phyloP scores from a whole-genome alignment of 2,113 vertebrate species.

The Pipra filicauda region DNA sequence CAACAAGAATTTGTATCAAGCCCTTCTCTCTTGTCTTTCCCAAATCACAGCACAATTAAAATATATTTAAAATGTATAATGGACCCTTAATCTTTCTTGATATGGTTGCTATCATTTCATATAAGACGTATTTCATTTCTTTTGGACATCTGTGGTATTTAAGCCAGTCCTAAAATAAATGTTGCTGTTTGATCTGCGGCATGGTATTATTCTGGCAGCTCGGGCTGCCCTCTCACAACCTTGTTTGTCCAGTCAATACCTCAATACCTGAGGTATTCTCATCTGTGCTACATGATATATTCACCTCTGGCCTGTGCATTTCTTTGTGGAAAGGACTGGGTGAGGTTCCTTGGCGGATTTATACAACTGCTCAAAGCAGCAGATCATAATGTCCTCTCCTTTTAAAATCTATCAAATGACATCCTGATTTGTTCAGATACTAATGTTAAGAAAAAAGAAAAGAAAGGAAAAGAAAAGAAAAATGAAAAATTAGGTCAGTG shows the following conservation, averaged over 20 bases:
- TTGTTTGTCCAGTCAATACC: neutral
- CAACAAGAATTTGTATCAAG: neutral
- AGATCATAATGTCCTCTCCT: neutral
- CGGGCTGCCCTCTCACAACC: neutral
- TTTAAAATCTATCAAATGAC: neutral
- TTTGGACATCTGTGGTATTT: neutral
- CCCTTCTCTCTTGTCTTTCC: neutral
- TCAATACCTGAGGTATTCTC: neutral
- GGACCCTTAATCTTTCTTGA: neutral
- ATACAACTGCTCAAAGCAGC: neutral
- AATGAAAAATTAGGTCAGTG: neutral
- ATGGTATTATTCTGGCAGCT: neutral
- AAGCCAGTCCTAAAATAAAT: neutral
- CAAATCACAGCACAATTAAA: neutral
- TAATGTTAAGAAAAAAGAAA: neutral
- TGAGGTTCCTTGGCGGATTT: neutral
- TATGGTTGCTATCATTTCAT: neutral
- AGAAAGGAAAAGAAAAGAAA: too few relatives aligned
- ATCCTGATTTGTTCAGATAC: neutral
- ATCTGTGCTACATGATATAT: accelerated
- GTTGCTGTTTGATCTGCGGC: neutral
- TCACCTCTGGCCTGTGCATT: accelerated
- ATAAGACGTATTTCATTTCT: neutral
- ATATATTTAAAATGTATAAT: neutral
- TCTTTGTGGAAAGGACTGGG: neutral